A percentile compares a stretch with the other conserved stretches of the same genome.
These are phyloP conservation scores for Dipodomys ordii DNA, from an alignment of 2,113 vertebrate species.

Conservation along the genomic window DNA sequence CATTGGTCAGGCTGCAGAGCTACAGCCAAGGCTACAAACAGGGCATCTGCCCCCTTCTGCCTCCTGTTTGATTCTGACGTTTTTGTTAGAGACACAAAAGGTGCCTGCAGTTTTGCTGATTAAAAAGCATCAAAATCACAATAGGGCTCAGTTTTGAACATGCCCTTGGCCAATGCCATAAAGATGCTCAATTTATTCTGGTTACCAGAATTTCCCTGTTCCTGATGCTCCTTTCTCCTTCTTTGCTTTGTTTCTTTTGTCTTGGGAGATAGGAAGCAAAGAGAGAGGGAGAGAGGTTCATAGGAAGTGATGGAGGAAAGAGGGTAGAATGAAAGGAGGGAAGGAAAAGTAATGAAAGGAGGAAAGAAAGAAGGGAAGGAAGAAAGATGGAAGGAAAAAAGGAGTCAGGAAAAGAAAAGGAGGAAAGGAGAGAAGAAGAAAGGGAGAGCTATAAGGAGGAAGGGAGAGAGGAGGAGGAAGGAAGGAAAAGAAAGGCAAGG, in stretches of 20 bases:
- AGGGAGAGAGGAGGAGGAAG: not conserved
- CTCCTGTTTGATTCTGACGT: not conserved
- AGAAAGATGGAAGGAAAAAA: too few species aligned
- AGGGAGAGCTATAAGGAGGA: not conserved
- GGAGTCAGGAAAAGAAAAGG: too few species aligned
- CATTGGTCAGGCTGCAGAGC: not conserved
- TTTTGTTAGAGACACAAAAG: not conserved
- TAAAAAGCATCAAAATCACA: slow-evolving; percentile 16
- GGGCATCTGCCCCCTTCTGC: not conserved
- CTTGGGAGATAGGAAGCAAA: not conserved
- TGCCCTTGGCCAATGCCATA: not conserved
- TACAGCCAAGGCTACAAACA: not conserved
- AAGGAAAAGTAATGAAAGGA: too few species aligned
- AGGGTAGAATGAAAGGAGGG: too few species aligned
- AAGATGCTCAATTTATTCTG: not conserved
- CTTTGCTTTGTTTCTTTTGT: not conserved
- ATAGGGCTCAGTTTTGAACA: not conserved
- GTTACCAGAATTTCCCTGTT: not conserved
- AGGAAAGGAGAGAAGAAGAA: too few species aligned
- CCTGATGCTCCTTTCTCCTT: not conserved
- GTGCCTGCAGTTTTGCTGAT: slow-evolving; percentile 40
- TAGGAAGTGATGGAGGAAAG: too few species aligned
- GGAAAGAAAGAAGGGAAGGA: too few species aligned
- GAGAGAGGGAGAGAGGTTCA: too few species aligned
- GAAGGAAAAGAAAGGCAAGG: not conserved